phyloP scores from a whole-genome alignment of 2,113 vertebrate genomes.

The Psettodes erumei region DNA sequence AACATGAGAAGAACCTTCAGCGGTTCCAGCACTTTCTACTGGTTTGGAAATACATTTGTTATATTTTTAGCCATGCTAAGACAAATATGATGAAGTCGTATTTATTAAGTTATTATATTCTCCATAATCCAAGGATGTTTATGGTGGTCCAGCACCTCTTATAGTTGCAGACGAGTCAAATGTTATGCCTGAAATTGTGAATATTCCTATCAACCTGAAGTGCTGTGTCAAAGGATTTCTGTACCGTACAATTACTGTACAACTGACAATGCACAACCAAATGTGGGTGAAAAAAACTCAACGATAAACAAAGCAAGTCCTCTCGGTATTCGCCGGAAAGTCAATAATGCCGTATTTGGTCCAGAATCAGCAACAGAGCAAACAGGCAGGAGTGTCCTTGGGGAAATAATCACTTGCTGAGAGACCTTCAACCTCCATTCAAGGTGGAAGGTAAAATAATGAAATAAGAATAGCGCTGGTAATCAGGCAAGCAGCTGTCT shows the following conservation, averaged over 20 bases:
- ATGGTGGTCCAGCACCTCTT: neutral
- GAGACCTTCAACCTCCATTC: constrained; percentile 73
- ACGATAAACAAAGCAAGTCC: constrained; percentile 36
- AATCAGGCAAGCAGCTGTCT: constrained; percentile 72
- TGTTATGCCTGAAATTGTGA: neutral
- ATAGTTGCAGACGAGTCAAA: neutral
- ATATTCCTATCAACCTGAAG: neutral
- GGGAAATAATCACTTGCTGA: constrained; percentile 71
- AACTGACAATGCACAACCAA: constrained; percentile 10
- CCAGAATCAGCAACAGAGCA: constrained; percentile 22
- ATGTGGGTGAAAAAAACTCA: constrained; percentile 11
- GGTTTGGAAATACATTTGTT: constrained; percentile 2
- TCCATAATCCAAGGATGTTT: neutral
- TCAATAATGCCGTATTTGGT: constrained; percentile 51
- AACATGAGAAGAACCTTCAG: neutral
- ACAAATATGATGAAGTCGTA: neutral
- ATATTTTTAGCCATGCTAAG: neutral
- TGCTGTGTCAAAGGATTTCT: constrained; percentile 11
- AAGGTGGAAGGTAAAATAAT: constrained; percentile 78
- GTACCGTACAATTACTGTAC: constrained; percentile 1
- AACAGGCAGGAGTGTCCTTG: constrained; percentile 53
- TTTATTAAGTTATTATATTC: neutral
- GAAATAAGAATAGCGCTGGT: constrained; percentile 67
- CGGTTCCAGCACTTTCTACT: neutral
- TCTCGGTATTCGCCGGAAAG: constrained; percentile 44